Conservation (phyloP, 2,888 invertebrate genomes). For the Neuroscelio doddi region DNA sequence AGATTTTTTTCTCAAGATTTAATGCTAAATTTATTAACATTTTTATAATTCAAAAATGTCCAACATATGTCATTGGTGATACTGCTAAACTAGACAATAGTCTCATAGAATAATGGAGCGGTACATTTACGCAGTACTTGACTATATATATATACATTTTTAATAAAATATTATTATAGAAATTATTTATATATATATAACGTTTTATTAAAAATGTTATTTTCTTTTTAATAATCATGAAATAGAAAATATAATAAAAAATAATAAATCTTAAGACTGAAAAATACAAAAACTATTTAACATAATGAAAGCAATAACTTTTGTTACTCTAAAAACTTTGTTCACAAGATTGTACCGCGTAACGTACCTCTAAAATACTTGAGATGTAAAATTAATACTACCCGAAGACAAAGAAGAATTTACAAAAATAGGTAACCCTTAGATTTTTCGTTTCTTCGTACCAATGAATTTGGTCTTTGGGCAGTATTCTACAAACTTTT, state of each 20-base stretch:
- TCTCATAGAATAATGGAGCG: neutral
- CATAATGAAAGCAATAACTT: no score
- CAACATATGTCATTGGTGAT: neutral
- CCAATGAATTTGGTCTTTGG: neutral
- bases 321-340: no score
- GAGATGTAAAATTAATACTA: constrained; percentile 31
- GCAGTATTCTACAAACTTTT: neutral
- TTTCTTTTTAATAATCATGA: no score
- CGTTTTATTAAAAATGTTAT: no score
- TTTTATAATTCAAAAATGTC: neutral
- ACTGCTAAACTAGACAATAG: neutral
- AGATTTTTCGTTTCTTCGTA: neutral
- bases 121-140: neutral
- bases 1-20: no score
- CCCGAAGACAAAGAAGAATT: constrained; percentile 29
- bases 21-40: no score
- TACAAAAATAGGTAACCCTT: constrained; percentile 33
- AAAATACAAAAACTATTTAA: no score
- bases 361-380: constrained; percentile 1
- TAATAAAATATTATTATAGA: no score
- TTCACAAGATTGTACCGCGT: neutral
- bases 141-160: no score
- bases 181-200: no score
- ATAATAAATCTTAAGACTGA: no score
- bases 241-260: no score